Evolutionary conservation across 2,113 vertebrate species (phyloP), one percentile per base, ranked within the genome.

Genomic region (Nesoenas mayeri): DNA sequence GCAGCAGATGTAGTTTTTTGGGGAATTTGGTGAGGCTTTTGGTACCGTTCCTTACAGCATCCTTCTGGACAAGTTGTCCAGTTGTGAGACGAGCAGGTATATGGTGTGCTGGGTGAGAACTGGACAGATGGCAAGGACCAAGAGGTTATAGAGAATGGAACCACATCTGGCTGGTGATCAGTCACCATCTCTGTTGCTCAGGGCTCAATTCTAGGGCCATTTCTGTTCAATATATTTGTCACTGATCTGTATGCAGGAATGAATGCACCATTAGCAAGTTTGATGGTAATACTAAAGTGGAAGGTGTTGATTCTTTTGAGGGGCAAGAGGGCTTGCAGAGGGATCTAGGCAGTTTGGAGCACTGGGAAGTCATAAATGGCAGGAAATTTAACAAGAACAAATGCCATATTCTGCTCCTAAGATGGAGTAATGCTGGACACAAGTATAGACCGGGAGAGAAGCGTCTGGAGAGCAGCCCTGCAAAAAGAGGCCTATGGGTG

Each of bases 101-200:
- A 44, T 44, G 44, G 44, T 44, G 44, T 44, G 44, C 44, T 44
- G 17, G 44, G 44, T 44, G 16, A 44, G 44, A 44, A 44, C 44
- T 44, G 44, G 44, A 44, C 44, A 44, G 44, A 44, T 44, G 44
- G 44, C 44, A 44, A 16, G 44, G 44, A 44, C 16, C 44, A 44
- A 44, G 44, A 15, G 17, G 16, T 44, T 44, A 16, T 18, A 44
- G 44, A 8, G 44, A 44, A 44, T 44, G 17, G 44, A 18, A 44
- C 16, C 16, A 44, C 44, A 44, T 44, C 44, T 18, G 44, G 17
- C 44, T 44, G 44, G 44, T 44, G 16, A 44, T 44, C 44, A 44
- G 9, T 48, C 38, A 56, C 2, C 11, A 85, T 40, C 0, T 0
- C 1, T 18, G 22, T n/a, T n/a, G 9, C 5, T 65, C 18, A n/a